Evolutionary conservation across 2,797 vertebrate genomes (phyloP).

Genomic region (Spondyliosoma cantharus): DNA sequence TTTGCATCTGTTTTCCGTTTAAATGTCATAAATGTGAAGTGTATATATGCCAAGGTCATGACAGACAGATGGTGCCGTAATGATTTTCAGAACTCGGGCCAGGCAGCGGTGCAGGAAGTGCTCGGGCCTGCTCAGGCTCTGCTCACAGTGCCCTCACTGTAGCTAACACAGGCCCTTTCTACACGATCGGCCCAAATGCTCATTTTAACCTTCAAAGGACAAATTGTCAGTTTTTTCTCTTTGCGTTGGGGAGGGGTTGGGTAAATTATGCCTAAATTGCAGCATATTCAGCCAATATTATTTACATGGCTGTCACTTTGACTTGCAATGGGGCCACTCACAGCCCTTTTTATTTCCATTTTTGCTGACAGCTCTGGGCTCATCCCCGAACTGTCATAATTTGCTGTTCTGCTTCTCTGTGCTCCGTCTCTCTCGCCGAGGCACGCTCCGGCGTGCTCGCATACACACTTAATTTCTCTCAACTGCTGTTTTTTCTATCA

Average conservation of each 20-base stretch:
- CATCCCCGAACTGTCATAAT: constrained; percentile 74
- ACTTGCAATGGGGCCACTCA: constrained; percentile 65
- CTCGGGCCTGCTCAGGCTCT: constrained; percentile 62
- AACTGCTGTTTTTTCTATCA: constrained; percentile 43
- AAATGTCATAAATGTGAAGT: constrained; percentile 74
- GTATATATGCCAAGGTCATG: constrained; percentile 74
- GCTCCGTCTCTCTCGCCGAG: constrained; percentile 49
- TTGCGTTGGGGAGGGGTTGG: constrained; percentile 22
- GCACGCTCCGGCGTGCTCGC: constrained; percentile 35
- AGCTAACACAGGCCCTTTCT: constrained; percentile 57
- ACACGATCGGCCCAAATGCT: constrained; percentile 43
- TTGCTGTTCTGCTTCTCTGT: constrained; percentile 65
- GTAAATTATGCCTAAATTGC: constrained; percentile 73
- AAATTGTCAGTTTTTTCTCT: constrained; percentile 52
- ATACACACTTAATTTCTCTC: constrained; percentile 42
- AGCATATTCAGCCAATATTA: constrained; percentile 70
- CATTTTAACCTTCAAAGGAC: constrained; percentile 76
- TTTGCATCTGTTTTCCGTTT: constrained; percentile 78
- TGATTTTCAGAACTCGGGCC: constrained; percentile 70
- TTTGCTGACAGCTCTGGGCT: constrained; percentile 76
- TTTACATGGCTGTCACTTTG: constrained; percentile 80
- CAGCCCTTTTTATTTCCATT: constrained; percentile 70
- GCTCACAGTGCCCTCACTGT: constrained; percentile 60
- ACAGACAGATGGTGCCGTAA: constrained; percentile 79
- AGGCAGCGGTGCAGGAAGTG: constrained; percentile 60